These are phyloP conservation scores for Grantiella picta DNA, from an alignment of 2,113 vertebrate genomes.

Conservation along the genomic window DNA sequence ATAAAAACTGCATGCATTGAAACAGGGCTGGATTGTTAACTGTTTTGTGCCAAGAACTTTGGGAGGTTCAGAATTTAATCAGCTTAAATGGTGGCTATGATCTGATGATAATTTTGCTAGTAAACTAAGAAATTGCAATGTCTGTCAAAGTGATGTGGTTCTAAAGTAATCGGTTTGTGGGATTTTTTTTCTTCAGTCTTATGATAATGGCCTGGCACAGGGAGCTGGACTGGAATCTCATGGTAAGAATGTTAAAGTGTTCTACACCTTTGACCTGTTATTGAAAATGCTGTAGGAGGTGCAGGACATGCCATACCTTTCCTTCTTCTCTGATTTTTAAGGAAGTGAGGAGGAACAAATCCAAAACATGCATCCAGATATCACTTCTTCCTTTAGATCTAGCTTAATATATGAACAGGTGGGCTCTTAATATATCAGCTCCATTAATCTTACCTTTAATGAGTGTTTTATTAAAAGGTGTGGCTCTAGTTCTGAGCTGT, in stretches of 20 bases:
- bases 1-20: not conserved
- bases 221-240: slow-evolving; percentile 96
- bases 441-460: not conserved
- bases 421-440: not conserved
- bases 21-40: not conserved
- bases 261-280: not conserved
- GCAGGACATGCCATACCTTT: not conserved
- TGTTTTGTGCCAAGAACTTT: not conserved
- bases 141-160: not conserved
- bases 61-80: not conserved
- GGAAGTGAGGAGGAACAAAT: not conserved
- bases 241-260: slow-evolving; percentile 78
- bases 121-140: not conserved
- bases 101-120: not conserved
- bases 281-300: not conserved
- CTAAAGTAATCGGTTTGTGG: not conserved
- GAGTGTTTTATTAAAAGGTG: not conserved
- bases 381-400: not conserved
- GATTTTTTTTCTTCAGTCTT: slow-evolving; percentile 80
- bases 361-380: not conserved
- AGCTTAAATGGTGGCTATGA: not conserved
- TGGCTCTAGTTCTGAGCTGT: not conserved
- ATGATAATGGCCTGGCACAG: slow-evolving; percentile 93
- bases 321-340: not conserved
- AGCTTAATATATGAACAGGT: not conserved